Evolutionary conservation across 2,888 invertebrate genomes (phyloP).

Genomic region (Drosophila percnosoma): DNA sequence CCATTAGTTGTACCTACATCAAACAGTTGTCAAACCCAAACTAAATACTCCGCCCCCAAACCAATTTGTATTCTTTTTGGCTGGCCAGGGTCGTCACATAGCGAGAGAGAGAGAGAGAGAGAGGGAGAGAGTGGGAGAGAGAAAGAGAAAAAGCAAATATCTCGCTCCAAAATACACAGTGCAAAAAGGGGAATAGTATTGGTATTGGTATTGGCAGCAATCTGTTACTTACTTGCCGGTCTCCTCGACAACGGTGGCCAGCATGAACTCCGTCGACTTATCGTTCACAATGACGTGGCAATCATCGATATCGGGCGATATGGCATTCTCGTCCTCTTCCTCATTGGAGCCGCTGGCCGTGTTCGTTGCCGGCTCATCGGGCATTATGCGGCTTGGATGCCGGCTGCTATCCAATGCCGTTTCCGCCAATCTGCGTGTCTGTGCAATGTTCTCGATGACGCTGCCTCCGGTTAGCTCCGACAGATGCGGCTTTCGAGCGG

Average conservation of each 20-base stretch:
- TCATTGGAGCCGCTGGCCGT: constrained; percentile 96
- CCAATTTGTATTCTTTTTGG: background rate
- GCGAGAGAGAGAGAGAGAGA: background rate
- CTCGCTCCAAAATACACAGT: background rate
- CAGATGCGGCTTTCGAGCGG: constrained; percentile 91
- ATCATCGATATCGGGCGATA: constrained; percentile 88
- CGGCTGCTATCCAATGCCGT: constrained; percentile 87
- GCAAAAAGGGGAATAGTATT: background rate
- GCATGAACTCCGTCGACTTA: constrained; percentile 95
- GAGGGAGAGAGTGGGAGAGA: background rate
- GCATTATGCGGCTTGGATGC: constrained; percentile 86
- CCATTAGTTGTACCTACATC: background rate
- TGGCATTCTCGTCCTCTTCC: constrained; percentile 90
- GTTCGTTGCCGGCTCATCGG: constrained; percentile 93
- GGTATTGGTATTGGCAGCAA: background rate
- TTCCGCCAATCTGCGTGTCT: constrained; percentile 92
- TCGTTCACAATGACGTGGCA: constrained; percentile 95
- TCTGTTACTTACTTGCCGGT: constrained; percentile 89
- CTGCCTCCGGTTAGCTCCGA: constrained; percentile 91
- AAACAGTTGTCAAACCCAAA: constrained; percentile 5
- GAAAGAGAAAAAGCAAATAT: background rate
- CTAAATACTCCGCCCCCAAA: background rate
- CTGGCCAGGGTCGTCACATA: background rate
- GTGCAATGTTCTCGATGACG: constrained; percentile 95
- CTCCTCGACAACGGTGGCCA: constrained; percentile 95